phyloP scores from a whole-genome alignment of 2,888 invertebrate genomes.

The Cyclophora albipunctata region DNA sequence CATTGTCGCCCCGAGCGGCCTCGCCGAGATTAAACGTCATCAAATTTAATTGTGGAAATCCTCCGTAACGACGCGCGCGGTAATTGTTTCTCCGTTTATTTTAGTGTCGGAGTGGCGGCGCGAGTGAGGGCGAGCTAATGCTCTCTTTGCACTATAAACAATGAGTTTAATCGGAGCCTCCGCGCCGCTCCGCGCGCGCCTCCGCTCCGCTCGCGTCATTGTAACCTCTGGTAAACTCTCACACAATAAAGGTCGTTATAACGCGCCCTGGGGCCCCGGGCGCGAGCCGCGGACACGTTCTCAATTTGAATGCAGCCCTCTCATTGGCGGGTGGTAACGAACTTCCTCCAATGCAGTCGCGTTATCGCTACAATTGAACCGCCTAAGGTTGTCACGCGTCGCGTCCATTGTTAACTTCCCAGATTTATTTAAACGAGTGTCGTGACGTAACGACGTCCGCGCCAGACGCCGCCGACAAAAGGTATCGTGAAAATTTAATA shows the following conservation, averaged over 20 bases:
- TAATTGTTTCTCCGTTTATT: slow-evolving; percentile 16
- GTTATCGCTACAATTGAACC: slow-evolving; percentile 42
- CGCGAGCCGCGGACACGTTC: slow-evolving; percentile 23
- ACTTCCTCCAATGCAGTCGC: slow-evolving; percentile 43
- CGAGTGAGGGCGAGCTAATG: slow-evolving; percentile 17
- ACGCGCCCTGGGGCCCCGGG: slow-evolving; percentile 33
- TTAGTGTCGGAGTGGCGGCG: slow-evolving; percentile 9
- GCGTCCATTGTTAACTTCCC: slow-evolving; percentile 32
- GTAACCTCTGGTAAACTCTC: slow-evolving; percentile 41
- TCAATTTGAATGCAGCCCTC: slow-evolving; percentile 43
- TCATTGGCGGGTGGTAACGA: slow-evolving; percentile 50
- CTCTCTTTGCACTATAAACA: slow-evolving; percentile 27
- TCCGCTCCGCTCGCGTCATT: slow-evolving; percentile 20
- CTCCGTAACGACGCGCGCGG: slow-evolving; percentile 5
- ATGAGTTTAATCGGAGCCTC: slow-evolving; percentile 33
- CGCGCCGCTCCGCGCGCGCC: slow-evolving; percentile 16
- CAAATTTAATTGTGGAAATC: slow-evolving; percentile 12
- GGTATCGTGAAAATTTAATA: slow-evolving; percentile 30
- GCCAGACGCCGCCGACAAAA: slow-evolving; percentile 27
- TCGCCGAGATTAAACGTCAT: slow-evolving; percentile 10
- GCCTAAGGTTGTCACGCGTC: slow-evolving; percentile 37
- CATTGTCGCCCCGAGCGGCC: slow-evolving; percentile 2
- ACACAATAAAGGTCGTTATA: slow-evolving; percentile 60
- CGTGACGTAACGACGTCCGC: slow-evolving; percentile 42
- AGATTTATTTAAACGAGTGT: slow-evolving; percentile 33